Evolutionary conservation across 2,113 vertebrate genomes (phyloP), one percentile per base, ranked within the genome.

Genomic region (Coreoperca whiteheadi): DNA sequence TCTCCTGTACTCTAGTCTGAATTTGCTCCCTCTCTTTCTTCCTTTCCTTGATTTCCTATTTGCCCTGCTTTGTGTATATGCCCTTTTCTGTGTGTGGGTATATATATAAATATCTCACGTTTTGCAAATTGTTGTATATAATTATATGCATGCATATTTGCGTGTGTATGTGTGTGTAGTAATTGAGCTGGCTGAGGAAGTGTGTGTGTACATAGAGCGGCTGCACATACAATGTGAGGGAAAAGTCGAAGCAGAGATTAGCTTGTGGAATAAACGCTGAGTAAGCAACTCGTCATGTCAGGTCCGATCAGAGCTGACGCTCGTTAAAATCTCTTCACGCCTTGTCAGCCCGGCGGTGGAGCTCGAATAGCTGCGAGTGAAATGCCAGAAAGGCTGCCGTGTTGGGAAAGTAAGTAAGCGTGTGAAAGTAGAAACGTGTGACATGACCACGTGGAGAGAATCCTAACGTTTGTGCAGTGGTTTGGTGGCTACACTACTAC

Each of bases 221-320:
- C 8, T 65, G 37, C 66, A 57, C 37, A 43, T 64, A 8, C 57
- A 69, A 53, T 60, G 28, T 82, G 63, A 65, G 16, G 30, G 59
- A 60, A 64, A 15, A 21, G 63, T 56, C 5, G 4, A 50, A 78
- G 63, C 63, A 21, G 48, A 68, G 54, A 67, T 66, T 32, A 74
- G 69, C 64, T 32, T 8, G n/a, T 54, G 43, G 16, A 16, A 78
- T 46, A 64, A 64, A 64, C 51, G 73, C 81, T 69, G 1, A 32
- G 37, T 65, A 60, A 74, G 84, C 63, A 70, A 32, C 28, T 23
- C 77, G 63, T 61, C 41, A 30, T 0, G 56, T 77, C 77, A 39
- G 9, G 46, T 70, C 61, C 64, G 56, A 81, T 77, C 53, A 64
- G 61, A 80, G 67, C 39, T 39, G 39, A 67, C 25, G 72, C 61